Base-by-base conservation (phyloP, 2,888 invertebrate genomes). In the Periphyllus acericola region DNA sequence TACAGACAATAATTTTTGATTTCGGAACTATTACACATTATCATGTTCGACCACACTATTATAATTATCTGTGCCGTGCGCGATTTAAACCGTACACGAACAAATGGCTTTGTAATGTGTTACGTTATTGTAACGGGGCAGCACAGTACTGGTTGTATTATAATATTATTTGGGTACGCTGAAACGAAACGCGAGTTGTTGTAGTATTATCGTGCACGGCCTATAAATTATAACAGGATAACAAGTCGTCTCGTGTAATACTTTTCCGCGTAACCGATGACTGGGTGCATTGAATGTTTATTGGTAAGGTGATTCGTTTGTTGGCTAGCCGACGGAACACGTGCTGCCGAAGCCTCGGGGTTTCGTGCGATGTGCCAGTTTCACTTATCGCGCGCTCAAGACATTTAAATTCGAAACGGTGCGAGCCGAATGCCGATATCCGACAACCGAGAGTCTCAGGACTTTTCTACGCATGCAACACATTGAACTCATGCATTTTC, bases 211-310 rank as follows among this genome's bases (percentile, higher is more conserved):
- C 8, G 2, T 68, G 29, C 9, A 6, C 40, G 81, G 21, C 81
- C 66, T 46, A 81, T 81, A 68, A 68, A 81, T 29, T 68, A 68
- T 68, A 46, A 1, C 46, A 46, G 11, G 71, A 82, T 46, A 75
- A 60, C 40, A 32, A 40, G 60, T 9, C 55, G 83, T 75, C 75
- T 83, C 75, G 75, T 40, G 52, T 72, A 83, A 75, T 29, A 75
- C 55, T 83, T 83, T 83, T 74, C 55, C 29, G 83, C 74, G 36
- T 60, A 83, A 83, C 71, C 36, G 72, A 83, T 55, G 83, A 74
- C 34, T 74, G 36, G 55, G 21, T 0, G 9, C 1, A 60, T 83
- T 29, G 83, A 83, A 75, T 75, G 55, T 83, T n/a, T 36, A 60
- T 40, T 72, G 72, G 34, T 34, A 32, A 83, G 75, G 29, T 29